Percentiles rank a stretch among this genome's conserved stretches.
Conservation (phyloP, 1,140 invertebrate species). For the Danaus plexippus region DNA sequence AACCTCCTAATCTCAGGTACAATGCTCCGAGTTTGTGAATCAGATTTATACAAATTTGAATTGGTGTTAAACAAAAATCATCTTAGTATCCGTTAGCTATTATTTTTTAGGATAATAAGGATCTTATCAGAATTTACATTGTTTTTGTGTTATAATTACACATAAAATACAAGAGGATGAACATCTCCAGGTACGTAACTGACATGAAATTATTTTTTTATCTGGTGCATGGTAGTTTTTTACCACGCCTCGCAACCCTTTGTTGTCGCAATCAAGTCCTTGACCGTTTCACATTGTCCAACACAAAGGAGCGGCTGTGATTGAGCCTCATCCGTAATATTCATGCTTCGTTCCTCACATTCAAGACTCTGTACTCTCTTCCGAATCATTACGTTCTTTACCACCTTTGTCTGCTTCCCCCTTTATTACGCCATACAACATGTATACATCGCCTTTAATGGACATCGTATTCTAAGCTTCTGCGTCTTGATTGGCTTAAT, state of each 20-base stretch:
- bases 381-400: conserved; percentile 66
- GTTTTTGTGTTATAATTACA: no score
- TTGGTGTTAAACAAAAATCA: conserved; percentile 9
- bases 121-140: no score
- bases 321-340: conserved; percentile 61
- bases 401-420: conserved; percentile 54
- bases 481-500: conserved; percentile 58
- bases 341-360: conserved; percentile 58
- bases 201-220: no score
- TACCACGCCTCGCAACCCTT: conserved; percentile 51
- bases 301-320: conserved; percentile 56
- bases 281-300: conserved; percentile 57
- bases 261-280: conserved; percentile 62
- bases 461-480: conserved; percentile 45
- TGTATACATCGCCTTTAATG: conserved; percentile 60
- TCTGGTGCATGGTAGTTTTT: conserved; percentile 19
- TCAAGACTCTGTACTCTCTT: conserved; percentile 57
- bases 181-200: no score
- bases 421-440: conserved; percentile 55
- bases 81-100: no score
- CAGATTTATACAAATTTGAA: conserved; percentile 23
- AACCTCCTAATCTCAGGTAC: conserved; percentile 54
- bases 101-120: no score
- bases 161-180: no score
- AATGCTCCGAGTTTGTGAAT: conserved; percentile 37